A percentile compares a stretch with the other conserved stretches of the same genome.
These are phyloP conservation scores for Minunthozetes semirufus DNA, from an alignment of 2,888 invertebrate genomes.

Conservation along the genomic window DNA sequence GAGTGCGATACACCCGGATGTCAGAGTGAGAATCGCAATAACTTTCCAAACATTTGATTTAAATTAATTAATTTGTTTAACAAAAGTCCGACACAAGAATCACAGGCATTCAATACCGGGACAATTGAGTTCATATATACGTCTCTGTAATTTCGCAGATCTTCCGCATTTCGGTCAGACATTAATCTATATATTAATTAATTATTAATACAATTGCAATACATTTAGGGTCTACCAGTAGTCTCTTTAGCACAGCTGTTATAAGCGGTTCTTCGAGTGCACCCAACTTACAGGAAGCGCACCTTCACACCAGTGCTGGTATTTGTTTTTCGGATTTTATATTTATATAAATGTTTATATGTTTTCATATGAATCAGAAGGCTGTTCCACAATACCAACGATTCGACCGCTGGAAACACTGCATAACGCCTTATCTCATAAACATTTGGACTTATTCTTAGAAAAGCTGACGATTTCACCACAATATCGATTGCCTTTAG, in stretches of 20 bases:
- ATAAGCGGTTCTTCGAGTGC: slow-evolving; percentile 90
- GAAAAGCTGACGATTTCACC: slow-evolving; percentile 63
- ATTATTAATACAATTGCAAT: no score
- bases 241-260: slow-evolving; percentile 90
- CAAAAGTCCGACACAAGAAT: slow-evolving; percentile 57
- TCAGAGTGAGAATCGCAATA: slow-evolving; percentile 9
- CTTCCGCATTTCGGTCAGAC: slow-evolving; percentile 40
- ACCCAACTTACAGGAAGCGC: slow-evolving; percentile 61
- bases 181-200: neutral
- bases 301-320: slow-evolving; percentile 42
- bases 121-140: slow-evolving; percentile 59
- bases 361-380: neutral
- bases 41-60: neutral
- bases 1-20: slow-evolving; percentile 30
- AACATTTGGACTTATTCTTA: slow-evolving; percentile 80
- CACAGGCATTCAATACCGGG: slow-evolving; percentile 93
- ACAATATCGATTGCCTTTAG: slow-evolving; percentile 29
- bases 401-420: slow-evolving; percentile 94
- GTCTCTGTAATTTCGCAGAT: slow-evolving; percentile 44
- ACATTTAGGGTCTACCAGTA: slow-evolving; percentile 65
- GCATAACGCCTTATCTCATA: slow-evolving; percentile 89
- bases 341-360: slow-evolving; percentile 7
- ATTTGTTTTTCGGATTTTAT: slow-evolving; percentile 37
- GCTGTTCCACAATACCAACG: slow-evolving; percentile 57
- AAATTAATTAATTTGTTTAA: slow-evolving; percentile 16